Base-by-base conservation (phyloP, 2,113 vertebrate genomes). In the Erinaceus europaeus region DNA sequence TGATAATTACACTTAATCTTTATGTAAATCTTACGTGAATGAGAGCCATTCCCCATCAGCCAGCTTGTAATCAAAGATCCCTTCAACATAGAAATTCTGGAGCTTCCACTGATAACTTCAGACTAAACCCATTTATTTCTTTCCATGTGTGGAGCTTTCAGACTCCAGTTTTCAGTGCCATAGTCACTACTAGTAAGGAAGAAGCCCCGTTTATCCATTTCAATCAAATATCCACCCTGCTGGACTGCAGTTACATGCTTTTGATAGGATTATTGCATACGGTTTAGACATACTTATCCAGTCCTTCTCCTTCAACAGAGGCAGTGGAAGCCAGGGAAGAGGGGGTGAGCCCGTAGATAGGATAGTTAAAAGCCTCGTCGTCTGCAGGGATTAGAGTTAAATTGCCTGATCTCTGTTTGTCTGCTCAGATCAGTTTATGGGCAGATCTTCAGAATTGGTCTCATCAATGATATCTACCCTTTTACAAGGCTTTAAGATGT, bases 31-130 rank as follows among this genome's bases (percentile, higher is more conserved):
- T n/a, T 73, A 40, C 29, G 17, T 78, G 59, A 89, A 75, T n/a
- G n/a, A n/a, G n/a, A n/a, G n/a, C n/a, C 50, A 32, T 23, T 75
- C 10, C 0, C 23, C 18, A 42, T 86, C 46, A 81, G 17, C 62
- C 9, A 78, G 14, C 7, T 67, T 86, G 36, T 3, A 25, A 59
- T 11, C 0, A 34, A 62, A 86, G 38, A 2, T 23, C 32, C 40
- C 57, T 86, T 88, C 27, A 55, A 69, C 69, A 65, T 61, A 65
- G 46, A 86, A 82, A 86, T 82, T 73, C 34, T 85, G 48, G 71
- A 74, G 25, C 65, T 86, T 21, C 29, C 68, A 40, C 14, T 75
- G 38, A 5, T 65, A 73, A 55, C 32, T 14, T 53, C 42, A 83
- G 71, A 85, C 23, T 78, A 46, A 40, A 32, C 55, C 67, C 72